Conservation (phyloP, 2,888 invertebrate species). For the Drosophila prostipennis region DNA sequence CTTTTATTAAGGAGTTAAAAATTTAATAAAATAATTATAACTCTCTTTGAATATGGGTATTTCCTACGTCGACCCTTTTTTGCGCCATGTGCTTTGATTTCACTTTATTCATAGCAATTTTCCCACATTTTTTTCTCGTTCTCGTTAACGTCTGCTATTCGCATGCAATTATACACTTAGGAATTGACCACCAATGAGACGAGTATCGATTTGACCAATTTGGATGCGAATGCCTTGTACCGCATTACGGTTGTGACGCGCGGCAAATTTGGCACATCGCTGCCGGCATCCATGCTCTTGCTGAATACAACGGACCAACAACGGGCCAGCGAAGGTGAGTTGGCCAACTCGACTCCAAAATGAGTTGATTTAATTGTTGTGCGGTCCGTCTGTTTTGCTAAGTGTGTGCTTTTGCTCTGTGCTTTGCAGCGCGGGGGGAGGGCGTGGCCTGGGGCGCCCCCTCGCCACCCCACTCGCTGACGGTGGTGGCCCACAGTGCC, state of each 20-base stretch:
- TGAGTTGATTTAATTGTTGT: conserved; percentile 34
- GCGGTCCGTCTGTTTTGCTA: background rate
- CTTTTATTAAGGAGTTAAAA: too few species aligned
- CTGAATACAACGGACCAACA: conserved; percentile 86
- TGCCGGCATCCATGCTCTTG: conserved; percentile 92
- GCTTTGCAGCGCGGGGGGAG: conserved; percentile 36
- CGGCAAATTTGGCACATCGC: conserved; percentile 91
- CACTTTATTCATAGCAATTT: conserved; percentile 24
- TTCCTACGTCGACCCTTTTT: background rate
- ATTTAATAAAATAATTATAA: too few species aligned
- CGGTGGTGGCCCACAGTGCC: conserved; percentile 91
- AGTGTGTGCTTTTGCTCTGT: conserved; percentile 3
- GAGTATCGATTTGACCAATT: conserved; percentile 86
- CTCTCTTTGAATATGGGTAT: background rate
- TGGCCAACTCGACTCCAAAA: conserved; percentile 25
- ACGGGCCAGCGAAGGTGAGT: conserved; percentile 69
- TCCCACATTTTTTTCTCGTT: conserved; percentile 28
- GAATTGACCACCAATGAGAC: conserved; percentile 89
- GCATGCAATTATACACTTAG: conserved; percentile 84
- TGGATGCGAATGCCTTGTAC: conserved; percentile 89
- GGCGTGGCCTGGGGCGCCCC: conserved; percentile 87
- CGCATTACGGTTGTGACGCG: conserved; percentile 92
- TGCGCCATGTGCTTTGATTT: background rate
- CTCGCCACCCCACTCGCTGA: conserved; percentile 92
- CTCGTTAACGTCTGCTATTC: conserved; percentile 36